phyloP scores from a whole-genome alignment of 2,797 vertebrate species.

The Saxicola maurus region DNA sequence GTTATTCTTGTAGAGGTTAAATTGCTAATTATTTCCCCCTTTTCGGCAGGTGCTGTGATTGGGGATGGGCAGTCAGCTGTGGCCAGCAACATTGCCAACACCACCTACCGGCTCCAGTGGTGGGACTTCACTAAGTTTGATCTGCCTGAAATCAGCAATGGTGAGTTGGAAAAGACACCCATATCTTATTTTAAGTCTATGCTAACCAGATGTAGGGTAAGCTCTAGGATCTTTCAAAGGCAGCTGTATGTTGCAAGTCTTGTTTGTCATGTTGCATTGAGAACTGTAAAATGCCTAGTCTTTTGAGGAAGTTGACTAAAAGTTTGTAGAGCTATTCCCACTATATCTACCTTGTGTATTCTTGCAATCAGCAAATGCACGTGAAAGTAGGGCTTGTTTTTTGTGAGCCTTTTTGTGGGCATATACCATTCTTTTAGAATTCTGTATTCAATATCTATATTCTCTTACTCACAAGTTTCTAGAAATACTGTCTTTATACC shows the following conservation, averaged over 20 bases:
- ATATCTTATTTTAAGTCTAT: neutral
- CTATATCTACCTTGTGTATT: neutral
- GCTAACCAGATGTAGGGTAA: neutral
- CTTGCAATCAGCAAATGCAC: neutral
- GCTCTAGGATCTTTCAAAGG: neutral
- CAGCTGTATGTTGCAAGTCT: neutral
- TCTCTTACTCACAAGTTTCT: neutral
- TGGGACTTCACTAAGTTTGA: conserved; percentile 99
- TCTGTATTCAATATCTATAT: neutral
- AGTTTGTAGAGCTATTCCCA: neutral
- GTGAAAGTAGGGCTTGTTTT: neutral
- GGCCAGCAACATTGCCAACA: conserved; percentile 98
- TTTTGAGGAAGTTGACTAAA: neutral
- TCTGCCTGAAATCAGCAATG: conserved; percentile 98
- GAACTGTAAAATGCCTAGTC: neutral
- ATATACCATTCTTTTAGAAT: neutral
- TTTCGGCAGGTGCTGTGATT: conserved; percentile 87
- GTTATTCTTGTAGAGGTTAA: neutral
- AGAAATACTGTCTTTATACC: neutral
- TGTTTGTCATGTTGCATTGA: neutral
- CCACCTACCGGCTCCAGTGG: conserved; percentile 97
- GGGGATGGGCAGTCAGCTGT: conserved; percentile 97
- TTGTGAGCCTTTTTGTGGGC: neutral
- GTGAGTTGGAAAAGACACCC: conserved; percentile 67
- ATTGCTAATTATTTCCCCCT: neutral